Base-by-base conservation (phyloP, 2,797 vertebrate species). In the Fistularia commersonii region DNA sequence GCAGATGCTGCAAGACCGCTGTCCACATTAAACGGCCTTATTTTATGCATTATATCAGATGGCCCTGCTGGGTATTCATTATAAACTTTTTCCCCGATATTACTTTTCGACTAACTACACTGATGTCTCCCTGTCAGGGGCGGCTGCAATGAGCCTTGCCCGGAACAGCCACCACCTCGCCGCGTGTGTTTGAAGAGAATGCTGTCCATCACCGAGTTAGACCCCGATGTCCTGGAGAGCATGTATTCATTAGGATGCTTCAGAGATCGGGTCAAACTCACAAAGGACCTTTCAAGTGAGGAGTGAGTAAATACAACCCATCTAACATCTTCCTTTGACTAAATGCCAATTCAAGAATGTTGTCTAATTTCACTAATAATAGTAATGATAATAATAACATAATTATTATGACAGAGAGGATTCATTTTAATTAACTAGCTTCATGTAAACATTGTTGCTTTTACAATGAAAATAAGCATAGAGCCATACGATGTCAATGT, bases 231-330 rank as follows among this genome's bases (percentile, higher is more conserved):
- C 35, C 87, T 96, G 72, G 94, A 96, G 48, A 95, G 93, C 84
- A 96, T 96, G 94, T 89, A 93, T 48, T 96, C 94, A 0, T 80
- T 96, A 51, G 94, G 94, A 50, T 96, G 94, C 82, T 96, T 96
- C 87, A 88, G 93, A 59, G 93, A 96, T 80, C 90, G 92, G 1
- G 90, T 84, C 61, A 92, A 93, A 59, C 90, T 96, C 67, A 93
- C 92, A 38, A 87, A 89, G 39, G 94, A 96, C 80, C 89, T 96
- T 70, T 92, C 93, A 72, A 94, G 89, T 63, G 93, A 94, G 53
- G 93, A 95, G 94, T 95, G 87, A 92, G 93, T 89, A 75, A 65
- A 76, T 39, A 44, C n/a, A 49, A 45, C 34, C 54, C 57, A 33
- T 57, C 41, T 51, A 43, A 61, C 51, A 48, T 52, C 63, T 64